Evolutionary conservation across 2,113 vertebrate species (phyloP), one percentile per base, ranked within the genome.

Genomic region (Tiliqua scincoides): DNA sequence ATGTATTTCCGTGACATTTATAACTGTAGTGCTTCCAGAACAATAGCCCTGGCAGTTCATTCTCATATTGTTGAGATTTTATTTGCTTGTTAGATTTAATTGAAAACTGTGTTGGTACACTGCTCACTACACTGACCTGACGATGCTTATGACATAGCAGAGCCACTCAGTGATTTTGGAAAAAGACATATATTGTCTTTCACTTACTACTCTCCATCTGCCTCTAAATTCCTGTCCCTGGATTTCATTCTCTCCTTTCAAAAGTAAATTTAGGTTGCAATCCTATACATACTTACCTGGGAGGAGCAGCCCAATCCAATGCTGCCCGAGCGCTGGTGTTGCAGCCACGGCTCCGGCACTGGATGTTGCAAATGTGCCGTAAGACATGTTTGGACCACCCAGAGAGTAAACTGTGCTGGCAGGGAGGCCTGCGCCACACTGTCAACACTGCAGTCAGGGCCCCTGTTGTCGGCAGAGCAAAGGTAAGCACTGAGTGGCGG

Each of bases 71-170:
- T 90, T 93, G 62, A 68, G 89, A 92, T 94, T 43, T 32, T 91
- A 87, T 91, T 93, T 91, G 30, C 63, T 3, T 89, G 72, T 90
- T 90, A 25, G 1, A n/a, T 88, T 93, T 92, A 94, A 95, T 89
- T 94, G 88, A 89, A 88, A 92, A 87, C 68, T 35, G 25, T 81
- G 27, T 82, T 82, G 32, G 65, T 78, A 35, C 5, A 75, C 52
- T 59, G 68, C 76, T 76, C 4, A 20, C 4, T 37, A 27, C 11
- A 14, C 79, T 94, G 93, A 84, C 67, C 90, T 88, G 30, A 14
- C 63, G 68, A 57, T 62, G 40, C 67, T 65, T 89, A 0, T 21
- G 12, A 63, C 85, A 27, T 4, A 85, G 79, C 87, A 82, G 68
- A 86, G 92, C 77, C 48, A 37, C 21, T 92, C 87, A 43, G 0